Conservation (phyloP, 2,888 invertebrate genomes). For the Proisotoma minuta region DNA sequence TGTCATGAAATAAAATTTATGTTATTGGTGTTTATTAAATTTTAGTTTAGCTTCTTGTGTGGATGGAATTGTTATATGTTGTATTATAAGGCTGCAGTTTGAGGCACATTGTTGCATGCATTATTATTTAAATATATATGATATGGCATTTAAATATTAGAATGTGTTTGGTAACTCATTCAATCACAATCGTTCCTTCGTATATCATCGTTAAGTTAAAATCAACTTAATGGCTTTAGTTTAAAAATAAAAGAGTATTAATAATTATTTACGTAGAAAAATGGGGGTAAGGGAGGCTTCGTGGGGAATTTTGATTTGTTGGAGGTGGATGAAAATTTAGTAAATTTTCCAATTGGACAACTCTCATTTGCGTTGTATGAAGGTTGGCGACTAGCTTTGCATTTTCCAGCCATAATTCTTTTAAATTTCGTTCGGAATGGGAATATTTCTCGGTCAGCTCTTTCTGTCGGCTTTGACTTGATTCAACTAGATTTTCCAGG, state of each 20-base stretch:
- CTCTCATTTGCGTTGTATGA: constrained; percentile 56
- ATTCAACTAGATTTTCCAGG: constrained; percentile 55
- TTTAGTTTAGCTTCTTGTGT: too few relatives aligned
- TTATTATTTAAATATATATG: not conserved
- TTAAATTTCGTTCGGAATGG: constrained; percentile 69
- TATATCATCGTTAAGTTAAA: too few relatives aligned
- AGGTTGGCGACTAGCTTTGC: constrained; percentile 67
- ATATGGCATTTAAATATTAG: not conserved
- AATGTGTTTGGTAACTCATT: too few relatives aligned
- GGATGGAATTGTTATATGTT: constrained; percentile 12
- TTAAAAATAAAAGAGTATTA: too few relatives aligned
- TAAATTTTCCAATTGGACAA: constrained; percentile 37
- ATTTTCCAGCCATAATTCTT: constrained; percentile 80
- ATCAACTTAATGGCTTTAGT: too few relatives aligned
- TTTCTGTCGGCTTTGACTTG: too few relatives aligned
- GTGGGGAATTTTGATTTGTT: not conserved
- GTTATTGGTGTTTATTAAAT: too few relatives aligned
- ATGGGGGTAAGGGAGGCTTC: constrained; percentile 10
- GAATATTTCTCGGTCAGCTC: constrained; percentile 65
- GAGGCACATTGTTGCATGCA: constrained; percentile 16
- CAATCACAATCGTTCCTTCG: too few relatives aligned
- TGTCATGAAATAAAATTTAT: too few relatives aligned
- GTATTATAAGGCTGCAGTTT: not conserved
- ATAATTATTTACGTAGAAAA: constrained; percentile 8
- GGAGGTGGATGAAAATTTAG: constrained; percentile 36